Percentiles rank a stretch among this genome's conserved stretches.
phyloP scores from a whole-genome alignment of 2,888 invertebrate species.

The Flabesymbios commensalis region DNA sequence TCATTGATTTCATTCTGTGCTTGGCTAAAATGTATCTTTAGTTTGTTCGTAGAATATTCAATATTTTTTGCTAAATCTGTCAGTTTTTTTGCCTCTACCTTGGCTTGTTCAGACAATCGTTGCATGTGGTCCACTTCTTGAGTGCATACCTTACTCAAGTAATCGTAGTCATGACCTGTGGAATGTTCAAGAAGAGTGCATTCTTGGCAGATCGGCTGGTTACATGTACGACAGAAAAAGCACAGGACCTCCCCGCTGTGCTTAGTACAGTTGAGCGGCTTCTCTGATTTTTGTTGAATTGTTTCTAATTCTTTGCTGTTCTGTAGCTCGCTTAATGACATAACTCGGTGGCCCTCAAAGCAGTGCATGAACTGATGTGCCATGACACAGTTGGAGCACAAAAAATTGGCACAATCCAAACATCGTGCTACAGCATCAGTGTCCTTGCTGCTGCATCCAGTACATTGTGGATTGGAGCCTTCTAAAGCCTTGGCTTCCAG shows the following conservation, averaged over 20 bases:
- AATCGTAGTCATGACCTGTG: conserved; percentile 51
- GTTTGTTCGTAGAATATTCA: conserved; percentile 71
- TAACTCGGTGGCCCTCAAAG: no score
- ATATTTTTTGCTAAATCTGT: conserved; percentile 82
- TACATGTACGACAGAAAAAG: conserved; percentile 92
- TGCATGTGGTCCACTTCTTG: conserved; percentile 80
- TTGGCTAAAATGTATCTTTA: conserved; percentile 63
- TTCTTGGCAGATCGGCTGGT: conserved; percentile 91
- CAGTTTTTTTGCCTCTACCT: conserved; percentile 85
- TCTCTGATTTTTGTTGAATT: no score
- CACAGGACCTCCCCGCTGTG: conserved; percentile 90
- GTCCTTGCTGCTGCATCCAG: no score
- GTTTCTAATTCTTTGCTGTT: no score
- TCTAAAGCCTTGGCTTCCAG: conserved; percentile 57
- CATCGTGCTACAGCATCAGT: no score
- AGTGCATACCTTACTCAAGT: conserved; percentile 41
- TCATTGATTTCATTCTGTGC: conserved; percentile 77
- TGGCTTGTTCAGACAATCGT: conserved; percentile 78
- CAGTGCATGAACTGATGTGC: no score
- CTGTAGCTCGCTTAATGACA: conserved; percentile 67
- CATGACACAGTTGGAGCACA: no score
- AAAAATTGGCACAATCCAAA: no score
- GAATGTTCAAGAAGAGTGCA: conserved; percentile 79
- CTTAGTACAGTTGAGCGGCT: conserved; percentile 75
- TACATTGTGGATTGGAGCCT: no score